Conservation (phyloP, 2,797 vertebrate species). For the Agapornis canus region DNA sequence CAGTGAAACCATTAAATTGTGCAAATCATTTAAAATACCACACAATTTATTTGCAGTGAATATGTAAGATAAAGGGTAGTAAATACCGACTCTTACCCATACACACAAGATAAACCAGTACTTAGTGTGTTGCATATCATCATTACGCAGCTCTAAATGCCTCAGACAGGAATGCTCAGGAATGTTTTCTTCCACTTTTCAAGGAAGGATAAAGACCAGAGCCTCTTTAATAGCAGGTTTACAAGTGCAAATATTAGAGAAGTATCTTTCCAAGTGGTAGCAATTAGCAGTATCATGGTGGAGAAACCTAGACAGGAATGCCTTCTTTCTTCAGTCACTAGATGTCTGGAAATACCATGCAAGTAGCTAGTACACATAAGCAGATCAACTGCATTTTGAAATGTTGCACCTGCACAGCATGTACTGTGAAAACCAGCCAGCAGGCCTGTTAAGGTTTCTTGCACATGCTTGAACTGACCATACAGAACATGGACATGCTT, state of each 20-base stretch:
- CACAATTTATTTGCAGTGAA: neutral
- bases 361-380: neutral
- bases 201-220: neutral
- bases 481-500: neutral
- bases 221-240: neutral
- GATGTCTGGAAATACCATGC: neutral
- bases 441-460: neutral
- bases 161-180: neutral
- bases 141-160: constrained; percentile 8
- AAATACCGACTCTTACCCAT: constrained; percentile 36
- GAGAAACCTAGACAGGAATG: neutral
- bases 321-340: neutral
- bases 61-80: constrained; percentile 21
- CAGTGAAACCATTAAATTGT: constrained; percentile 9
- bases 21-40: constrained; percentile 12
- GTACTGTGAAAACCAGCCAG: neutral
- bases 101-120: constrained; percentile 8
- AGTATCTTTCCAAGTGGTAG: neutral
- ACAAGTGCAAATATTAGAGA: neutral
- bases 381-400: neutral
- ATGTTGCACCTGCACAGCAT: neutral
- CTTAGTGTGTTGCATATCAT: neutral
- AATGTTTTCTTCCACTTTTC: constrained; percentile 32
- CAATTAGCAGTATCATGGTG: neutral
- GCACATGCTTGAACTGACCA: fast-evolving